Percentiles rank a stretch among this genome's conserved stretches.
Conservation (phyloP, 64 coral and sea anemone species). For the Acropora tenuis region DNA sequence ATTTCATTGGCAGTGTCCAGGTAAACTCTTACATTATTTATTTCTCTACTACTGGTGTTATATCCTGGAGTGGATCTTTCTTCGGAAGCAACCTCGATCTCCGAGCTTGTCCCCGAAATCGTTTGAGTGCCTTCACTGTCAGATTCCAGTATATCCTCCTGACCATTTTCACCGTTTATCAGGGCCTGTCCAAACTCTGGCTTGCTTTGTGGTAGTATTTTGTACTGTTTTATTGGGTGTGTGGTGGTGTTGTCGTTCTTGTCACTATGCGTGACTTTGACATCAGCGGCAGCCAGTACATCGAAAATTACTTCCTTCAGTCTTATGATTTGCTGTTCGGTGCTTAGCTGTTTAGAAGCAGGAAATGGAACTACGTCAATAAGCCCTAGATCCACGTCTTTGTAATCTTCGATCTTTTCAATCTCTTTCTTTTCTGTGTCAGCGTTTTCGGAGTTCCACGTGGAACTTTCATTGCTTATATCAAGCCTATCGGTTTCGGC, state of each 20-base stretch:
- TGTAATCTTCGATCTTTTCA: slow-evolving; percentile 52
- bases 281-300: slow-evolving; percentile 63
- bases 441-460: slow-evolving; percentile 63
- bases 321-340: slow-evolving; percentile 61
- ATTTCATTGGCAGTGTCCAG: neutral
- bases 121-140: neutral
- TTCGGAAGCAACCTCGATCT: neutral
- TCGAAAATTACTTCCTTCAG: slow-evolving; percentile 84
- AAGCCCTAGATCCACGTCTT: slow-evolving; percentile 58
- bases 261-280: slow-evolving; percentile 25
- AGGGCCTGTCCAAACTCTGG: neutral
- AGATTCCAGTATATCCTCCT: neutral
- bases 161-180: slow-evolving; percentile 8
- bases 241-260: slow-evolving; percentile 27
- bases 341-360: slow-evolving; percentile 39
- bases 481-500: slow-evolving; percentile 83
- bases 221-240: neutral
- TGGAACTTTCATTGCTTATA: slow-evolving; percentile 72
- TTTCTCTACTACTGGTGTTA: neutral
- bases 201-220: neutral
- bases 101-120: slow-evolving; percentile 24
- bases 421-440: slow-evolving; percentile 31
- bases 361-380: slow-evolving; percentile 33
- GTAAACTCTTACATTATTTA: neutral
- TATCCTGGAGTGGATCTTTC: neutral